These are phyloP conservation scores for Ooceraea biroi DNA, from an alignment of 1,140 invertebrate genomes.

Conservation along the genomic window DNA sequence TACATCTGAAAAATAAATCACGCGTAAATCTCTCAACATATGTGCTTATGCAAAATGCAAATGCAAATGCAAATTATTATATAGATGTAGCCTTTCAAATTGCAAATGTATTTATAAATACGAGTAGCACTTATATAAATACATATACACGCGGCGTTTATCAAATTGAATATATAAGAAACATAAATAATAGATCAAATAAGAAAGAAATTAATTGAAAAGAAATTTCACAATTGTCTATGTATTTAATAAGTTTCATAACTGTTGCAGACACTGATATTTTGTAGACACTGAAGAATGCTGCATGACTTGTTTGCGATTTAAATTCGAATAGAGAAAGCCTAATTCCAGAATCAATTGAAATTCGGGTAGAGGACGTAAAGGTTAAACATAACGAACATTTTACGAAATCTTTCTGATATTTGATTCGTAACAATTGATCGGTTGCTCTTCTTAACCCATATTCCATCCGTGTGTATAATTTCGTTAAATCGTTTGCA, in stretches of 20 bases:
- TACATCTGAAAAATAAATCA: slow-evolving; percentile 75
- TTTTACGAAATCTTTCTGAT: slow-evolving; percentile 77
- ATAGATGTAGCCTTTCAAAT: background rate
- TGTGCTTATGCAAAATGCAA: background rate
- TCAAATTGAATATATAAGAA: too few species aligned
- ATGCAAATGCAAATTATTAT: too few species aligned
- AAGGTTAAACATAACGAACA: slow-evolving; percentile 76
- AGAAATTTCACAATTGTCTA: too few species aligned
- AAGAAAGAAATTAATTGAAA: too few species aligned
- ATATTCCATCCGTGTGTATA: slow-evolving; percentile 75
- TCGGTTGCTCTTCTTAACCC: slow-evolving; percentile 78
- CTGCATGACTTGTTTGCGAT: background rate
- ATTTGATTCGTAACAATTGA: slow-evolving; percentile 83
- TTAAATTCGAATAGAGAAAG: background rate
- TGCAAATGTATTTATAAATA: background rate
- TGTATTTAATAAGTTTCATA: too few species aligned
- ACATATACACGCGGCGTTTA: too few species aligned
- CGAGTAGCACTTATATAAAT: too few species aligned
- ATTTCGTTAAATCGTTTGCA: slow-evolving; percentile 81
- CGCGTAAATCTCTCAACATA: too few species aligned
- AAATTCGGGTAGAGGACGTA: background rate
- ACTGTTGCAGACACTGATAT: too few species aligned
- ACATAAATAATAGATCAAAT: too few species aligned
- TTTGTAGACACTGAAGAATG: too few species aligned
- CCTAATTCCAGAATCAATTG: background rate